Base-by-base conservation (phyloP, 2,113 vertebrate species). In the Cricetomys ansorgei region DNA sequence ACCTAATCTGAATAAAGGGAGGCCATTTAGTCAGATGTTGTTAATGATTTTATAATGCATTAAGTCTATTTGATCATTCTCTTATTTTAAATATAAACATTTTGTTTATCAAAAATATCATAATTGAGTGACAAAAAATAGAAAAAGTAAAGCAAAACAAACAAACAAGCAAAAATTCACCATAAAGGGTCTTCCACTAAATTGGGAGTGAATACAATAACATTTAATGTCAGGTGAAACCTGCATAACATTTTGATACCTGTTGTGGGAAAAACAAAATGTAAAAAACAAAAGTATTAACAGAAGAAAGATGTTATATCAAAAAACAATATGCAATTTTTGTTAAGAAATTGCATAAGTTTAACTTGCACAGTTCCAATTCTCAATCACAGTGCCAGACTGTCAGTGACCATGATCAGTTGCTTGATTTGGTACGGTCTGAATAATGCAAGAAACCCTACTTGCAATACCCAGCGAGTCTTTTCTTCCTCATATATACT, bases 391-490 rank as follows among this genome's bases (percentile, higher is more conserved):
- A 45, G 0, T 57, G 8, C 40, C 29, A 13, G 15, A n/a, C 8
- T 48, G 34, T 11, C 43, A 29, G 1, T 80, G 31, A 15, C 19
- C 16, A 27, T 29, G 34, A 25, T 50, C 31, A 40, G 34, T 29
- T 16, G 3, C 5, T 5, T 77, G 34, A 3, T 7, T 79, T n/a
- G 34, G 15, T 23, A 27, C 23, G 16, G 15, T 5, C 4, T 72
- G 5, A 80, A 27, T 16, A 73, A 64, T 2, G 31, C 16, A 57
- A 57, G 12, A 62, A 21, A 19, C 5, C 1, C 29, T 25, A 43
- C 12, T 12, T 62, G 4, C 17, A 31, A 29, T 25, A 3, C 17
- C 25, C 45, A 19, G 5, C 4, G 5, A 40, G 11, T 0, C 19
- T 73, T 11, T 69, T 67, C 7, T 72, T 89, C 19, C 19, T 83